These are phyloP conservation scores for Dasypogon diadema DNA, from an alignment of 2,888 invertebrate species.

Conservation along the genomic window DNA sequence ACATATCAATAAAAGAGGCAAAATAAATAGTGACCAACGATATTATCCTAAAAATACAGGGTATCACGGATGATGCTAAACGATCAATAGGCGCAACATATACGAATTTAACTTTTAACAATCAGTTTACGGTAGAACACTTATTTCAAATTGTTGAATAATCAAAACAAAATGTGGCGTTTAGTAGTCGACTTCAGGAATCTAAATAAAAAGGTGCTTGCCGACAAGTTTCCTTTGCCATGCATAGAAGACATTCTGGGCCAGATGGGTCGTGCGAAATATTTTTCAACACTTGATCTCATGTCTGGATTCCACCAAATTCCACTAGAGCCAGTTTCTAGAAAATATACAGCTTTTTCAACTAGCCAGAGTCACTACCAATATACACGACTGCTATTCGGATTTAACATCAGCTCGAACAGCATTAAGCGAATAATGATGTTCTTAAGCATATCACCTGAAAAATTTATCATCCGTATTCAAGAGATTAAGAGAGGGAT, in stretches of 20 bases:
- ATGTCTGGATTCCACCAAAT: slow-evolving; percentile 51
- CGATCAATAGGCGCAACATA: no score
- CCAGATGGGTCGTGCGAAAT: slow-evolving; percentile 49
- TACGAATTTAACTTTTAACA: no score
- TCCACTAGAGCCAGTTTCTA: slow-evolving; percentile 37
- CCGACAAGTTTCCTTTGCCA: slow-evolving; percentile 38
- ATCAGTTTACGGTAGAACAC: no score
- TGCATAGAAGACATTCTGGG: neutral
- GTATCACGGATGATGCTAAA: no score
- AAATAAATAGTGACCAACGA: no score
- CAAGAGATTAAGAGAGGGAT: slow-evolving; percentile 16
- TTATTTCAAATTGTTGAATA: no score
- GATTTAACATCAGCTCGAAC: slow-evolving; percentile 57
- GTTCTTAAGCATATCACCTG: slow-evolving; percentile 57
- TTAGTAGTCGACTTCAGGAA: neutral
- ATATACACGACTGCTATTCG: slow-evolving; percentile 58
- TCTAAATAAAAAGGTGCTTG: slow-evolving; percentile 43
- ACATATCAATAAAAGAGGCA: no score
- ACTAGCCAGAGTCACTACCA: slow-evolving; percentile 55
- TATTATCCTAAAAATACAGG: no score
- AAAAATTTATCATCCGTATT: slow-evolving; percentile 36
- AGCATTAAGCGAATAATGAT: slow-evolving; percentile 60
- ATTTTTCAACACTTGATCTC: slow-evolving; percentile 49
- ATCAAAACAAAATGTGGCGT: neutral
- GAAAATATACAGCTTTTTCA: neutral